Evolutionary conservation across 2,797 vertebrate genomes (phyloP), one percentile per base, ranked within the genome.

Genomic region (Oryzias dopingdopingensis): DNA sequence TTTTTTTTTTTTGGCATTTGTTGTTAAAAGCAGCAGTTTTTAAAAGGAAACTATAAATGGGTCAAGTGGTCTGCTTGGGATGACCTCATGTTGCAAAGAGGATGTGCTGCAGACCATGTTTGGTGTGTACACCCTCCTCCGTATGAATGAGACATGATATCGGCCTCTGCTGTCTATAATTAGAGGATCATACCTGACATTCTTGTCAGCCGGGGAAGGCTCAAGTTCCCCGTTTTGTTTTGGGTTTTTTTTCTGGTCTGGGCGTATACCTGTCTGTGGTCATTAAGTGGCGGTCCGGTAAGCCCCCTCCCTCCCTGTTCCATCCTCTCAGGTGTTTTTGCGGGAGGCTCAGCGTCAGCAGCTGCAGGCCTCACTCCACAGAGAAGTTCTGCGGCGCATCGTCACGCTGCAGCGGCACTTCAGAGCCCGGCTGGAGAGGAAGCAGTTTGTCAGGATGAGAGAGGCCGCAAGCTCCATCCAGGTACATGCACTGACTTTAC

Each of bases 351-450:
- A 93, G 56, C 91, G 96, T 12, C 96, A 98, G 86, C 85, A 81
- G 37, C 87, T 99, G 29, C 95, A 97, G 85, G 94, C 93, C 47
- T 62, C 92, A 49, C 93, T 99, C 64, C 97, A 99, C 67, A 80
- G 82, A 53, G 95, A 96, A 68, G 97, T 99, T 32, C 88, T 99
- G 66, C 84, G 87, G 62, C 91, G 95, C 42, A 97, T 98, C 49
- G 81, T 90, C 4, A 72, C 90, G 37, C 84, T 99, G 76, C 96
- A 99, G 81, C 89, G 77, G 26, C 92, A 91, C 59, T 95, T 97
- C 87, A 91, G 95, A 83, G 92, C 92, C 8, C 67, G 85, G 56
- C 90, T 96, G 61, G 94, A 94, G 76, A 92, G 95, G 67, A 94
- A 90, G 60, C 93, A 91, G 56, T 99, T 98, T 65, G 83, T 94